A percentile compares a stretch with the other conserved stretches of the same genome.
Conservation (phyloP, 2,797 vertebrate species). For the Adelosebastes latens region DNA sequence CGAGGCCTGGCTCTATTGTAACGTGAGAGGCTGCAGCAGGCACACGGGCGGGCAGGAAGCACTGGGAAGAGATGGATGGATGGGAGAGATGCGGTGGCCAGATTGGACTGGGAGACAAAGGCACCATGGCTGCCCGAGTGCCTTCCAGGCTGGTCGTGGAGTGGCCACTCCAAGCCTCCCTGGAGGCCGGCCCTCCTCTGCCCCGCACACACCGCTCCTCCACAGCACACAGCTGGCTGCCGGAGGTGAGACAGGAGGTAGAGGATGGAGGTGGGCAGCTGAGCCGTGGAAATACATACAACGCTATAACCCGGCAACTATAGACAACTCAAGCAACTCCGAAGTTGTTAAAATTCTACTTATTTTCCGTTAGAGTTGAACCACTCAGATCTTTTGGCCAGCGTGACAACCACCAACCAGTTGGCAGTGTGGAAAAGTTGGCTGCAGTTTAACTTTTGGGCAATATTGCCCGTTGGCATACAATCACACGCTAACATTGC, state of each 20-base stretch:
- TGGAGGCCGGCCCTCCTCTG: slow-evolving; percentile 44
- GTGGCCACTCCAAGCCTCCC: slow-evolving; percentile 67
- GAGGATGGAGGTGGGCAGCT: slow-evolving; percentile 36
- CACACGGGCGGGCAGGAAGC: slow-evolving; percentile 48
- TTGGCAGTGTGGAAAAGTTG: slow-evolving; percentile 77
- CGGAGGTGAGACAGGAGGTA: slow-evolving; percentile 28
- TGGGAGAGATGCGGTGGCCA: slow-evolving; percentile 63
- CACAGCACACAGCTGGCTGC: slow-evolving; percentile 58
- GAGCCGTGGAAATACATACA: slow-evolving; percentile 3
- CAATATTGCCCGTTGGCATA: slow-evolving; percentile 77
- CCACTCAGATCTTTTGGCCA: slow-evolving; percentile 59
- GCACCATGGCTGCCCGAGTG: slow-evolving; percentile 56
- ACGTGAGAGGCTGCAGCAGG: slow-evolving; percentile 61
- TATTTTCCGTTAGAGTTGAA: slow-evolving; percentile 45
- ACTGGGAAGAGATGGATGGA: slow-evolving; percentile 47
- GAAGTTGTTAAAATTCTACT: slow-evolving; percentile 54
- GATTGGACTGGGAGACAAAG: slow-evolving; percentile 74
- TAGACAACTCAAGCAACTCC: slow-evolving; percentile 14
- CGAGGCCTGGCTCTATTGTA: slow-evolving; percentile 61
- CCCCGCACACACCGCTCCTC: slow-evolving; percentile 25
- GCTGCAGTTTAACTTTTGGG: slow-evolving; percentile 73
- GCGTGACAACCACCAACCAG: slow-evolving; percentile 63
- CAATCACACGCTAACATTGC: slow-evolving; percentile 73
- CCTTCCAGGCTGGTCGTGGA: slow-evolving; percentile 64
- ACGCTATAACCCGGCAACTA: background rate